These are phyloP conservation scores for Amphipyra tragopoginis DNA, from an alignment of 2,888 invertebrate genomes.

Conservation along the genomic window DNA sequence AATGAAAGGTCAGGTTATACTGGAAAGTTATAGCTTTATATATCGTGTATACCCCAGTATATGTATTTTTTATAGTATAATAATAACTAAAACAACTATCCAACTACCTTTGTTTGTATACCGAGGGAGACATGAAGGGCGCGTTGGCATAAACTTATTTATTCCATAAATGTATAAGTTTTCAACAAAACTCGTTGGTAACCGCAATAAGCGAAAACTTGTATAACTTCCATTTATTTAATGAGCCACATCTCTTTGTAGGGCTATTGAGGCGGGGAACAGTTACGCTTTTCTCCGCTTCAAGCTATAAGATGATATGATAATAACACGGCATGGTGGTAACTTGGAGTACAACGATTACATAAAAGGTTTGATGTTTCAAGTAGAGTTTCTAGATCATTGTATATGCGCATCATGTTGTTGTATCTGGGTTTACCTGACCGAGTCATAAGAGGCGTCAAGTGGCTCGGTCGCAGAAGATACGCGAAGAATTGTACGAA, in stretches of 20 bases:
- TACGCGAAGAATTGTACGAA: too few species aligned
- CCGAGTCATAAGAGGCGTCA: conserved; percentile 12
- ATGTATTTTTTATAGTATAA: not conserved
- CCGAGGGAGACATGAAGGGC: conserved; percentile 10
- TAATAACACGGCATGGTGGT: conserved; percentile 8
- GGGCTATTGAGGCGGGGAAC: conserved; percentile 9
- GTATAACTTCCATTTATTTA: conserved; percentile 48
- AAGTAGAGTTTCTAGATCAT: conserved; percentile 8
- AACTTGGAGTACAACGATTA: conserved; percentile 3
- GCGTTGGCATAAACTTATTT: conserved; percentile 22
- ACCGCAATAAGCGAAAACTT: conserved; percentile 35
- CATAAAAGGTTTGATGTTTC: conserved; percentile 4
- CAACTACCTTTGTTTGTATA: conserved; percentile 2
- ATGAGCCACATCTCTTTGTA: conserved; percentile 30
- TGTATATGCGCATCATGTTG: conserved; percentile 13
- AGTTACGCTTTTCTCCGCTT: conserved; percentile 16
- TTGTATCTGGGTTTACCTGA: conserved; percentile 11
- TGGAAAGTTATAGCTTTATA: too few species aligned
- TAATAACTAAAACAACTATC: conserved; percentile 13
- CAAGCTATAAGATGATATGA: conserved; percentile 15
- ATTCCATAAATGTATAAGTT: conserved; percentile 49
- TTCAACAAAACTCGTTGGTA: conserved; percentile 41
- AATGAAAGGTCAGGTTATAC: too few species aligned
- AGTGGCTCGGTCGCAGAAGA: not conserved
- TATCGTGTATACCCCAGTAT: too few species aligned